A percentile compares a stretch with the other conserved stretches of the same genome.
phyloP scores from a whole-genome alignment of 2,888 invertebrate species.

The Pheosia gnoma region DNA sequence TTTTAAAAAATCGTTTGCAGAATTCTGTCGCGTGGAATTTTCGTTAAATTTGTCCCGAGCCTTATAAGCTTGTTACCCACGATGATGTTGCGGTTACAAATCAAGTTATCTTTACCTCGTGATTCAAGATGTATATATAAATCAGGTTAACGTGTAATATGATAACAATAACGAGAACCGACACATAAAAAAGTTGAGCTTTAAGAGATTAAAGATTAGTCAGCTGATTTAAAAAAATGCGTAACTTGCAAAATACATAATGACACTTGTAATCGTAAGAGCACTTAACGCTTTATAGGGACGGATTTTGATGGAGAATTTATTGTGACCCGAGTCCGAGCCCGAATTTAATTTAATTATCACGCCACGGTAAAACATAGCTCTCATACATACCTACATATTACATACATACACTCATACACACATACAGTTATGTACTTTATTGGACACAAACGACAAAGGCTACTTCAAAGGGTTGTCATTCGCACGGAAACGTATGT shows the following conservation, averaged over 20 bases:
- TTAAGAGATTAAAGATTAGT: conserved; percentile 14
- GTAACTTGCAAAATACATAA: conserved; percentile 11
- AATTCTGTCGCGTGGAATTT: too few relatives aligned
- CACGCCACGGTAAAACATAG: conserved; percentile 27
- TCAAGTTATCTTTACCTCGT: conserved; percentile 2
- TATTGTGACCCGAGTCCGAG: conserved; percentile 25
- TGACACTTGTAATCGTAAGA: conserved; percentile 15
- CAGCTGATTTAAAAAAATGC: conserved; percentile 11
- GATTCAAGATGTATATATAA: not conserved
- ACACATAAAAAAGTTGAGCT: conserved; percentile 9
- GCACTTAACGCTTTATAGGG: conserved; percentile 26
- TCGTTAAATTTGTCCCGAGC: too few relatives aligned
- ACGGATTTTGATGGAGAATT: conserved; percentile 30
- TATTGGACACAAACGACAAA: conserved; percentile 23
- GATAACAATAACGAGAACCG: not conserved
- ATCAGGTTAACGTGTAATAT: not conserved
- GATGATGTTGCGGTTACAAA: conserved; percentile 24
- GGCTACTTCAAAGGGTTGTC: conserved; percentile 34
- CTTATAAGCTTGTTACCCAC: conserved; percentile 26
- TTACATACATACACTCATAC: not conserved
- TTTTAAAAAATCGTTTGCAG: too few relatives aligned
- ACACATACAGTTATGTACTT: not conserved
- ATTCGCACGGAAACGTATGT: conserved; percentile 23
- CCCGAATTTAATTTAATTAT: conserved; percentile 44
- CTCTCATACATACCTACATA: conserved; percentile 23